Conservation (phyloP, 2,113 vertebrate species). For the Equus przewalskii region DNA sequence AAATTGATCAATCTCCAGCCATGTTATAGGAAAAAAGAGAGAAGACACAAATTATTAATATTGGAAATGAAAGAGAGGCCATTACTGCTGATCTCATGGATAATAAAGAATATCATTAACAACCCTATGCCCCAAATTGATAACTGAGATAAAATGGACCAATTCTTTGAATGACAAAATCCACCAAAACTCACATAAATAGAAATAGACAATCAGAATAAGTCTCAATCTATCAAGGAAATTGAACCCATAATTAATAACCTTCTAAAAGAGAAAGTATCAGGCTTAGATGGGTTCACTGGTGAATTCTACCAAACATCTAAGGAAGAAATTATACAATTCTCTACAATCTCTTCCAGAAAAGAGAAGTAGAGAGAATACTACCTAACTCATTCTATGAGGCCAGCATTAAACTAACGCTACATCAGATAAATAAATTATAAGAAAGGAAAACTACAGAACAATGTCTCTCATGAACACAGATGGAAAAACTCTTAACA, state of each 20-base stretch:
- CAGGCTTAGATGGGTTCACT: background rate
- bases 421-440: background rate
- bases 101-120: background rate
- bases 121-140: background rate
- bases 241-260: background rate
- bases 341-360: background rate
- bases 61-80: background rate
- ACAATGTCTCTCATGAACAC: background rate
- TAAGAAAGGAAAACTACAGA: background rate
- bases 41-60: slow-evolving; percentile 1
- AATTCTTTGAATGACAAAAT: slow-evolving; percentile 23
- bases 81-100: background rate
- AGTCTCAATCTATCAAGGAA: background rate
- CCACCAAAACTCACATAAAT: background rate
- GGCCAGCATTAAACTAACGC: background rate
- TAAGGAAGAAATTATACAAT: background rate
- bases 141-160: background rate
- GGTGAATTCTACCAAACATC: background rate
- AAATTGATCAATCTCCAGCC: background rate
- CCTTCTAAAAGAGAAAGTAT: background rate
- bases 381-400: background rate
- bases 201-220: background rate
- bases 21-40: background rate
- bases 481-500: background rate
- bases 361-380: background rate